These are phyloP conservation scores for Lepetodrilus schrolli DNA, from an alignment of 2,888 invertebrate genomes.

Conservation along the genomic window DNA sequence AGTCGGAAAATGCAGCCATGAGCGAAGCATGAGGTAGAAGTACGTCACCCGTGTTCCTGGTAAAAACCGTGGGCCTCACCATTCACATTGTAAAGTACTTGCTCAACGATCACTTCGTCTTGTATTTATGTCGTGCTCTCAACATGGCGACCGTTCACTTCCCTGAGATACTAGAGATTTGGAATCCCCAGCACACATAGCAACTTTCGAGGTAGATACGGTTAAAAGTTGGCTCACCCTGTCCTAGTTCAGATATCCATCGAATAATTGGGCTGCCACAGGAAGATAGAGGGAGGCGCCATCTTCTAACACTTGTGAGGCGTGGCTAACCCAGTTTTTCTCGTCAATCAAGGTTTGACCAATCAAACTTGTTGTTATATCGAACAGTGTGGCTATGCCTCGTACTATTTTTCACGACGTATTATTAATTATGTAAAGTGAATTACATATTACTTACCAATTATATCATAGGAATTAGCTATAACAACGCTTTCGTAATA, in stretches of 20 bases:
- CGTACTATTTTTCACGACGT: no score
- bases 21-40: conserved; percentile 34
- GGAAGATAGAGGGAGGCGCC: conserved; percentile 42
- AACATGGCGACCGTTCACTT: conserved; percentile 18
- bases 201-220: conserved; percentile 36
- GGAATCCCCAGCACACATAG: conserved; percentile 25
- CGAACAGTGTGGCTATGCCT: not conserved
- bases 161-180: conserved; percentile 14
- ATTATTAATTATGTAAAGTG: no score
- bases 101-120: conserved; percentile 11
- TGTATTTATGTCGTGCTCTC: conserved; percentile 24
- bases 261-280: conserved; percentile 3
- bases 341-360: conserved; percentile 50
- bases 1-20: conserved; percentile 58
- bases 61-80: not conserved
- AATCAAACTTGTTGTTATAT: conserved; percentile 44
- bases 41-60: conserved; percentile 30
- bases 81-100: conserved; percentile 26
- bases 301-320: conserved; percentile 50
- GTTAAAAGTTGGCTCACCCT: conserved; percentile 29
- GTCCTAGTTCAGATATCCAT: conserved; percentile 9
- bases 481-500: no score
- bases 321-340: conserved; percentile 50
- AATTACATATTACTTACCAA: no score
- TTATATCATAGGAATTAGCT: no score